Base-by-base conservation (phyloP, 2,888 invertebrate species). In the Archips crataeganus region DNA sequence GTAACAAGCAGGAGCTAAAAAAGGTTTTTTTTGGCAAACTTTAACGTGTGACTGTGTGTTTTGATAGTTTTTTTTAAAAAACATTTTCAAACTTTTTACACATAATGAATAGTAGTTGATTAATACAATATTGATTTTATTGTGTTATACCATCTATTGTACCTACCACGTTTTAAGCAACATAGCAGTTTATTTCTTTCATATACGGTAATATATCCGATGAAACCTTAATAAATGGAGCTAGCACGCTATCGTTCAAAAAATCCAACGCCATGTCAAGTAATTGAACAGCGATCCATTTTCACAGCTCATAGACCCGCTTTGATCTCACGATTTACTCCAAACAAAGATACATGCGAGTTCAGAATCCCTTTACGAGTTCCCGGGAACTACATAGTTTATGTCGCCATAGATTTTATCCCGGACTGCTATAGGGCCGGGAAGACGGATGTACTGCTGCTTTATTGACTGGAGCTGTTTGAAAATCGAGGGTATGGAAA, bases 341-440 rank as follows among this genome's bases (percentile, higher is more conserved):
- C 72, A 83, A 88, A 87, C 84, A 81, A 84, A 86, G 87, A 87
- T 81, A 81, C 82, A 87, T 85, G 78, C 76, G 79, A 66, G 75
- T 82, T 81, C 79, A 83, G 78, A 82, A 85, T 84, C 83, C 83
- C 82, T 83, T 84, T 84, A 83, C 79, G 77, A 79, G 70, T 73
- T 75, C 61, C 67, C n/a, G 32, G 72, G 54, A 66, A 51, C 71
- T 71, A 79, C 77, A 76, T 80, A 76, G 78, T 86, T 86, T 84
- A 82, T 82, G 82, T 81, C 80, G 81, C 79, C 83, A 84, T 85
- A 87, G 77, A 83, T 86, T 87, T 85, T 81, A 81, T 81, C 76
- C 75, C 62, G 78, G 69, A 73, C 64, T 23, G 70, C 74, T 61
- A 74, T 70, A 71, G 75, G 75, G 65, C 76, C 61, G 76, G 76